Conservation (phyloP, 2,113 vertebrate species). For the Varanus komodoensis region DNA sequence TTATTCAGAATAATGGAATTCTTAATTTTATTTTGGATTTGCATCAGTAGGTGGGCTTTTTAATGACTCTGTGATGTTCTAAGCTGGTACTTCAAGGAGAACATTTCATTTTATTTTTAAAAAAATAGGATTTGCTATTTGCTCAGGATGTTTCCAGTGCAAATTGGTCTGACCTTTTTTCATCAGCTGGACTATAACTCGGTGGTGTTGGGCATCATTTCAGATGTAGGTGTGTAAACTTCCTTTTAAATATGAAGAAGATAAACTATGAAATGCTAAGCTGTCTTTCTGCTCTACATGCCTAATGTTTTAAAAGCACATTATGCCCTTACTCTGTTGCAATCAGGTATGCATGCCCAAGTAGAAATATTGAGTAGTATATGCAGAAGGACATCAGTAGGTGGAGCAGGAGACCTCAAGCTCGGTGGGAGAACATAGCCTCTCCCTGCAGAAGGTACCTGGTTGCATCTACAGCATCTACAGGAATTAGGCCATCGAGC, state of each 20-base stretch:
- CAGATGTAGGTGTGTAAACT: neutral
- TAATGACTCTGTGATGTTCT: constrained; percentile 37
- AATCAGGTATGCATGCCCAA: too few species aligned
- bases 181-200: neutral
- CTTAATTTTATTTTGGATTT: constrained; percentile 29
- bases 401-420: too few species aligned
- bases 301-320: neutral
- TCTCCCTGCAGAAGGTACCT: neutral
- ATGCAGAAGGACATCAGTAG: neutral
- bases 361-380: neutral
- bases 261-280: too few species aligned
- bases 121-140: constrained; percentile 27
- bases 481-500: neutral
- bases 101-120: neutral
- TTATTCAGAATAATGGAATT: constrained; percentile 23
- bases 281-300: neutral
- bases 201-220: neutral
- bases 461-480: neutral
- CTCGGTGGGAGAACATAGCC: too few species aligned
- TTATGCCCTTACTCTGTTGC: neutral
- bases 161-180: constrained; percentile 26
- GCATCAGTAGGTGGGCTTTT: constrained; percentile 8
- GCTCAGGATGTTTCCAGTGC: neutral
- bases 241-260: neutral
- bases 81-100: constrained; percentile 1